These are phyloP conservation scores for Dicycla oo DNA, from an alignment of 2,888 invertebrate genomes.

Conservation along the genomic window DNA sequence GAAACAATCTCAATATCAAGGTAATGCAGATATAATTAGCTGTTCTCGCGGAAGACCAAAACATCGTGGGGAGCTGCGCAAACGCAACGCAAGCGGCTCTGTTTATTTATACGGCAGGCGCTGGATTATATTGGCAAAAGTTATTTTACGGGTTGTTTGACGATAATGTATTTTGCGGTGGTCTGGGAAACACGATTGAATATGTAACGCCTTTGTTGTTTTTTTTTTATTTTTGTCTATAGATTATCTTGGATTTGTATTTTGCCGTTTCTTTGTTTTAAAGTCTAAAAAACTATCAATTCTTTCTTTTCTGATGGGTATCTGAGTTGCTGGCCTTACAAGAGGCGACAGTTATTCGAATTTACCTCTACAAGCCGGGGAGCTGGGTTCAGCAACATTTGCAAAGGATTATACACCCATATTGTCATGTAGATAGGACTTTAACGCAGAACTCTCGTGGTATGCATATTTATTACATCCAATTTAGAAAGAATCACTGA, in stretches of 20 bases:
- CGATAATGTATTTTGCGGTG: conserved; percentile 31
- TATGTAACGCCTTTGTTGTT: conserved; percentile 9
- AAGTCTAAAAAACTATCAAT: background rate
- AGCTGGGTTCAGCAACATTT: background rate
- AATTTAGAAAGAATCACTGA: conserved; percentile 32
- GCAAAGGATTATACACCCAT: conserved; percentile 5
- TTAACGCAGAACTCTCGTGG: conserved; percentile 7
- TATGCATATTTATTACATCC: conserved; percentile 48
- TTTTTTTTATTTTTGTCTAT: background rate
- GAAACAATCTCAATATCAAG: conserved; percentile 51
- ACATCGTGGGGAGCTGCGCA: conserved; percentile 32
- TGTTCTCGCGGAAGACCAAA: conserved; percentile 28
- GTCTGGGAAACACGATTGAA: conserved; percentile 7
- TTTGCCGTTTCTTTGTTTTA: background rate
- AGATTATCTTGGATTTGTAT: background rate
- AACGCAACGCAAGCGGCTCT: conserved; percentile 40
- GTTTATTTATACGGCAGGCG: conserved; percentile 46
- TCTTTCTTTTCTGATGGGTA: background rate
- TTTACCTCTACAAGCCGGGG: background rate
- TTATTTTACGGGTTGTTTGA: conserved; percentile 18
- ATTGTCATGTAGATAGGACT: conserved; percentile 24
- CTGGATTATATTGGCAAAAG: conserved; percentile 39
- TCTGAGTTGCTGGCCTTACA: background rate
- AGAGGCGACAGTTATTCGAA: background rate
- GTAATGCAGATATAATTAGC: conserved; percentile 50